These are phyloP conservation scores for Imbricaverruca yamaguchii DNA, from an alignment of 2,888 invertebrate genomes.

Conservation along the genomic window DNA sequence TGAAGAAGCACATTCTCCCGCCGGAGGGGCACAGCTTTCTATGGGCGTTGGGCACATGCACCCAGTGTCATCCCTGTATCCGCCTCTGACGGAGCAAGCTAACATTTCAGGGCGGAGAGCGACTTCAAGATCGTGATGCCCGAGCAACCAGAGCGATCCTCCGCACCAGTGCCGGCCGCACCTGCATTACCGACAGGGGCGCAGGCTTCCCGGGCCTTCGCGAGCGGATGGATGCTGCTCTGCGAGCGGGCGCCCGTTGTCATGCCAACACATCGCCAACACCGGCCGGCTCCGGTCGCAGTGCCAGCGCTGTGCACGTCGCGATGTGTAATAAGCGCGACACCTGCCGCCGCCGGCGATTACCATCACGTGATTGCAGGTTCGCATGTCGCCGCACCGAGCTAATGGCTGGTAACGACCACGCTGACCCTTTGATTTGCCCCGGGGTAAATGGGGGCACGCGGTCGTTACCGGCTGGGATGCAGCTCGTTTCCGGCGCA, in stretches of 20 bases:
- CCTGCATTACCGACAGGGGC: too few species aligned
- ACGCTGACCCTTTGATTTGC: constrained; percentile 6
- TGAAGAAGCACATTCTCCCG: too few species aligned
- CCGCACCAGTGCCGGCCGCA: too few species aligned
- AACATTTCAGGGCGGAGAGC: too few species aligned
- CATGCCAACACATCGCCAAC: not conserved
- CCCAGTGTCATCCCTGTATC: too few species aligned
- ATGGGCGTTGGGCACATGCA: too few species aligned
- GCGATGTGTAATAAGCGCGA: not conserved
- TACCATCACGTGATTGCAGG: constrained; percentile 1
- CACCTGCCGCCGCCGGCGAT: not conserved
- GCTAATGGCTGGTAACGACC: not conserved
- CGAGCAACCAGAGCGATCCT: too few species aligned
- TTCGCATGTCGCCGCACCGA: not conserved
- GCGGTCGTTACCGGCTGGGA: not conserved
- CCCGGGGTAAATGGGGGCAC: not conserved
- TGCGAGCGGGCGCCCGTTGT: not conserved
- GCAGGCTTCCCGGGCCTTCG: too few species aligned
- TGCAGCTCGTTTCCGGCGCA: not conserved
- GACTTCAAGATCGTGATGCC: too few species aligned
- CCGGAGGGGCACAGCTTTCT: too few species aligned
- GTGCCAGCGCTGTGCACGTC: not conserved
- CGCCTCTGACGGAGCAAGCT: too few species aligned
- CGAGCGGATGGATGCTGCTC: too few species aligned
- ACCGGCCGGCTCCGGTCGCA: not conserved